A percentile compares a stretch with the other conserved stretches of the same genome.
These are phyloP conservation scores for Malurus alboscapulatus DNA, from an alignment of 2,113 vertebrate species.

Conservation along the genomic window DNA sequence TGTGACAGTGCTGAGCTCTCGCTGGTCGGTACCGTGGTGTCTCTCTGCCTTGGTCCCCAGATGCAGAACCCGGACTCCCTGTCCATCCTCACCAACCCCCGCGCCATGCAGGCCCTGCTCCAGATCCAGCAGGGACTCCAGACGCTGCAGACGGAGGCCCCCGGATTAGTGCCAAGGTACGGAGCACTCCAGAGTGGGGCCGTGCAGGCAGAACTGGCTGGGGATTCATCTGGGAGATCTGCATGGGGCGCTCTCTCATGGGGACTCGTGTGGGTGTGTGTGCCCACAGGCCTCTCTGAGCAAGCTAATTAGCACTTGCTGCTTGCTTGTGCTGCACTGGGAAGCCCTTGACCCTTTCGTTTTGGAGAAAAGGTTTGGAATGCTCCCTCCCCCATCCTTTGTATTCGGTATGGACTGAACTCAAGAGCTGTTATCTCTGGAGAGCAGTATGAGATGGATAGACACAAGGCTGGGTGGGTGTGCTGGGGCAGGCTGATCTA, in stretches of 20 bases:
- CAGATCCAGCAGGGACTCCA: constrained; percentile 98
- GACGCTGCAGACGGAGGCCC: constrained; percentile 94
- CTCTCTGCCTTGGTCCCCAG: constrained; percentile 65
- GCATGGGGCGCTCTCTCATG: background rate
- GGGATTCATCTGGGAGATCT: background rate
- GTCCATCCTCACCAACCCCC: constrained; percentile 94
- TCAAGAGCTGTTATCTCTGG: background rate
- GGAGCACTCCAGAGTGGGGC: fast-evolving
- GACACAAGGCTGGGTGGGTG: background rate
- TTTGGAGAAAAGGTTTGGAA: background rate
- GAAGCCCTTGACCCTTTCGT: background rate
- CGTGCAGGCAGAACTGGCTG: background rate
- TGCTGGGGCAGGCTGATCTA: background rate
- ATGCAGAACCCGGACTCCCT: constrained; percentile 99
- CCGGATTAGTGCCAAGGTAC: constrained; percentile 94
- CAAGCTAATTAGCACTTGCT: background rate
- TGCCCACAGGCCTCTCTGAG: background rate
- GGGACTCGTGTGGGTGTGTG: background rate
- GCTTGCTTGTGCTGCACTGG: background rate
- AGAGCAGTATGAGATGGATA: background rate
- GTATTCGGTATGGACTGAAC: background rate
- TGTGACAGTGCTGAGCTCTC: background rate
- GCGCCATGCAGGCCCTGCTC: constrained; percentile 96
- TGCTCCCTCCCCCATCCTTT: background rate
- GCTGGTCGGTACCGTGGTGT: background rate